phyloP scores from a whole-genome alignment of 1,140 invertebrate species.

The Aphelinus certus region DNA sequence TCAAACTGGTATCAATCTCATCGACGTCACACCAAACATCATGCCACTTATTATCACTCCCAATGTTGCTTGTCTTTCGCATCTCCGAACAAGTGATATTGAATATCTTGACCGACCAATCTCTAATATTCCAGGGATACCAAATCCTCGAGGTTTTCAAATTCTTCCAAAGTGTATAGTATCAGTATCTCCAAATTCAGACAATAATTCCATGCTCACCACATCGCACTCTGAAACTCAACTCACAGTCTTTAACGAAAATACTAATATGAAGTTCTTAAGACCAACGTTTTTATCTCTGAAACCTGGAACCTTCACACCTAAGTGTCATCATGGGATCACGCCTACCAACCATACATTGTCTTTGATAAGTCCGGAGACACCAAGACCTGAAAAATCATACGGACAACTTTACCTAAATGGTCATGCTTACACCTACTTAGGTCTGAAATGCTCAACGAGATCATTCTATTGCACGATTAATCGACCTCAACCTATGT shows the following conservation, averaged over 20 bases:
- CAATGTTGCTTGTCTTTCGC: constrained; percentile 64
- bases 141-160: constrained; percentile 75
- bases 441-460: constrained; percentile 90
- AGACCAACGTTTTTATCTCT: constrained; percentile 81
- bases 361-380: constrained; percentile 85
- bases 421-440: constrained; percentile 91
- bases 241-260: too few species aligned
- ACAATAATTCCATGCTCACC: too few species aligned
- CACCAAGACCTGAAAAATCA: constrained; percentile 86
- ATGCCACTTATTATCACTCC: constrained; percentile 70
- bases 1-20: neutral
- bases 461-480: constrained; percentile 91
- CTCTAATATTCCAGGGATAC: constrained; percentile 86
- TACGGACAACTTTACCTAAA: constrained; percentile 88
- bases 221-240: too few species aligned
- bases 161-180: too few species aligned
- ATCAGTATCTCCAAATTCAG: too few species aligned
- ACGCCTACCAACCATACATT: constrained; percentile 80
- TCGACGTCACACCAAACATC: constrained; percentile 57
- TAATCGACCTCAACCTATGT: constrained; percentile 94
- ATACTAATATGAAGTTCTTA: constrained; percentile 68
- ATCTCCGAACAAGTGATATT: constrained; percentile 35
- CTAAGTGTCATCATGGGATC: constrained; percentile 80
- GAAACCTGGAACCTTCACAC: constrained; percentile 82
- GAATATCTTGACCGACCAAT: constrained; percentile 75